Base-by-base conservation (phyloP, 2,888 invertebrate species). In the Cabera pusaria region DNA sequence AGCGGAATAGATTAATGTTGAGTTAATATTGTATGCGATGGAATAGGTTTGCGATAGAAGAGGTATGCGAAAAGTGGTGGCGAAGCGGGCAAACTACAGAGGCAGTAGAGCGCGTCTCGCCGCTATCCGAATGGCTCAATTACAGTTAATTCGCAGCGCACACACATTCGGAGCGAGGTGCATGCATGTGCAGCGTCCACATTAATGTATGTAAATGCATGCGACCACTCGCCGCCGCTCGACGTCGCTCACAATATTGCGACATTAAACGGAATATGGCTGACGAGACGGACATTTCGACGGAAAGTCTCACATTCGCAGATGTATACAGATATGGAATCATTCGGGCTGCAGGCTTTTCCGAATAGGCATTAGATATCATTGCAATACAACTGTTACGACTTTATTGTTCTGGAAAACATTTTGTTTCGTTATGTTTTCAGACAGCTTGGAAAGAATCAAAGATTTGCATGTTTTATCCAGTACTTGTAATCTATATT, bases 121-220 rank as follows among this genome's bases (percentile, higher is more conserved):
- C 74, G 70, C 72, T 81, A 76, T 81, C 77, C 82, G 77, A 88
- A 87, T 86, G 80, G 83, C 86, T 88, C 88, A 87, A 87, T 88
- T 85, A 86, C 88, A 83, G 86, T 86, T 86, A 86, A 88, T 86
- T 85, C 85, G 80, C 75, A 82, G 70, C 77, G 77, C 80, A 87
- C 87, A 87, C 85, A 86, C 76, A 87, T 83, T 78, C 72, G 70
- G 71, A 71, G 72, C 64, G 67, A 71, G 72, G 70, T 72, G 78
- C 77, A 79, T 83, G 79, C 84, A 83, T 83, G 83, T 78, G 77
- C 78, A 72, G 70, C 73, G 78, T 81, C 71, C 76, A 69, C 76
- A 79, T 79, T 87, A 87, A 87, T 86, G 83, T 86, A 87, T 88
- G 88, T 83, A 87, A 88, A 87, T 88, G 85, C 83, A 85, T 79